A percentile compares a stretch with the other conserved stretches of the same genome.
phyloP scores from a whole-genome alignment of 2,797 vertebrate species.

The Bovichtus variegatus region DNA sequence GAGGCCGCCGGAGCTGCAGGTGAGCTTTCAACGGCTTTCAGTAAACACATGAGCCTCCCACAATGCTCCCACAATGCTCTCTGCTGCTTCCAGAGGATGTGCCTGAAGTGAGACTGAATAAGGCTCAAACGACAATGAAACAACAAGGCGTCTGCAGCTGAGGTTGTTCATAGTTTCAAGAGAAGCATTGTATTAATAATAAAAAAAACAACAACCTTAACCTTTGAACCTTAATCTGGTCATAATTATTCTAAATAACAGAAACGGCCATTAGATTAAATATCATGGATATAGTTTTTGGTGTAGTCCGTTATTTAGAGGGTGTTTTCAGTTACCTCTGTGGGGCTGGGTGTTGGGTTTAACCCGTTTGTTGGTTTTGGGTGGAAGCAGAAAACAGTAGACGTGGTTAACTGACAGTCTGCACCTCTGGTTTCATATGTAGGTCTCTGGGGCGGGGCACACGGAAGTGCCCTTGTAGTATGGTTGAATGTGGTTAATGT shows the following conservation, averaged over 20 bases:
- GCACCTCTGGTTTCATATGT: constrained; percentile 66
- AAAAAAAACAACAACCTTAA: not conserved
- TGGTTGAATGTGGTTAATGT: constrained; percentile 15
- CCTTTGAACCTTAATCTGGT: not conserved
- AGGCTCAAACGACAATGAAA: constrained; percentile 60
- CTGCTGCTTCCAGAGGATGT: constrained; percentile 68
- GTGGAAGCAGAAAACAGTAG: constrained; percentile 45
- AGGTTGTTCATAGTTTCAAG: constrained; percentile 3
- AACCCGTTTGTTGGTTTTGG: constrained; percentile 63
- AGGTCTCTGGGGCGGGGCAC: constrained; percentile 44
- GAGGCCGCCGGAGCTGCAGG: constrained; percentile 74
- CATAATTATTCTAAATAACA: not conserved
- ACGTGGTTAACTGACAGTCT: constrained; percentile 59
- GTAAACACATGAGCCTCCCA: constrained; percentile 66
- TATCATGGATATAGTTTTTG: not conserved
- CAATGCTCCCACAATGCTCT: constrained; percentile 64
- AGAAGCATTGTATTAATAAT: not conserved
- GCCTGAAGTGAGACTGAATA: constrained; percentile 45
- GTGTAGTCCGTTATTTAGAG: constrained; percentile 20
- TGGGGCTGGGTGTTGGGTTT: constrained; percentile 29
- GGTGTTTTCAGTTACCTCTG: constrained; percentile 47
- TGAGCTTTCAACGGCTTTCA: constrained; percentile 68
- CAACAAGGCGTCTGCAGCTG: constrained; percentile 48
- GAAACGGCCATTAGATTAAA: not conserved
- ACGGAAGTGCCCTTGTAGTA: not conserved